These are phyloP conservation scores for Abscondita cerata DNA, from an alignment of 2,888 invertebrate species.

Conservation along the genomic window DNA sequence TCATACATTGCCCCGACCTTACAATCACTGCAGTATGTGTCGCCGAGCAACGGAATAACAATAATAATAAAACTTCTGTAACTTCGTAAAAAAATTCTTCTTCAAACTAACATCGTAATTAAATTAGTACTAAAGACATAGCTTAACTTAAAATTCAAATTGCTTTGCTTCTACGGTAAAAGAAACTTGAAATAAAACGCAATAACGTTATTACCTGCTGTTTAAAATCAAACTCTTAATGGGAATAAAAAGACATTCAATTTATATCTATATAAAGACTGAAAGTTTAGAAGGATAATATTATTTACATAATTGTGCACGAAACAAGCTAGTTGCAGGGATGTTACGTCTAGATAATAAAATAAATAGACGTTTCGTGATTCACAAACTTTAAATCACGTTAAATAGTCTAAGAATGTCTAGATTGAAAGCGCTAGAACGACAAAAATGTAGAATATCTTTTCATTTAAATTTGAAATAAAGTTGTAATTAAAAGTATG, in stretches of 20 bases:
- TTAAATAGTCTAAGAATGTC: background rate
- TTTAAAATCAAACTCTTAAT: background rate
- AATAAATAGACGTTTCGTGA: conserved; percentile 1
- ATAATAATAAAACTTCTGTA: no score
- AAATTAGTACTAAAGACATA: no score
- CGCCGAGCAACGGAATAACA: no score
- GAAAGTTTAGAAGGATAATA: background rate
- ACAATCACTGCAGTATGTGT: no score
- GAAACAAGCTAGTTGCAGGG: background rate
- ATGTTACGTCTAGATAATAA: background rate
- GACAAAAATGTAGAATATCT: background rate
- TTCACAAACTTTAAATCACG: background rate
- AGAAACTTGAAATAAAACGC: no score
- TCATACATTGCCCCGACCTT: no score
- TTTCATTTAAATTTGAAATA: background rate
- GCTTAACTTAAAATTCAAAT: no score
- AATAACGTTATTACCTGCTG: no score
- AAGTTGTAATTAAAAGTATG: no score
- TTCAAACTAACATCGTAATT: no score
- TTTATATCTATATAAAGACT: background rate
- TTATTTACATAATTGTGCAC: conserved; percentile 1
- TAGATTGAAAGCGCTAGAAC: background rate
- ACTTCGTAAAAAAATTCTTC: no score
- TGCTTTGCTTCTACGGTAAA: no score
- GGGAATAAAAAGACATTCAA: background rate